Percentiles rank a stretch among this genome's conserved stretches.
These are phyloP conservation scores for Harpagoxenus sublaevis DNA, from an alignment of 2,888 invertebrate species.

Conservation along the genomic window DNA sequence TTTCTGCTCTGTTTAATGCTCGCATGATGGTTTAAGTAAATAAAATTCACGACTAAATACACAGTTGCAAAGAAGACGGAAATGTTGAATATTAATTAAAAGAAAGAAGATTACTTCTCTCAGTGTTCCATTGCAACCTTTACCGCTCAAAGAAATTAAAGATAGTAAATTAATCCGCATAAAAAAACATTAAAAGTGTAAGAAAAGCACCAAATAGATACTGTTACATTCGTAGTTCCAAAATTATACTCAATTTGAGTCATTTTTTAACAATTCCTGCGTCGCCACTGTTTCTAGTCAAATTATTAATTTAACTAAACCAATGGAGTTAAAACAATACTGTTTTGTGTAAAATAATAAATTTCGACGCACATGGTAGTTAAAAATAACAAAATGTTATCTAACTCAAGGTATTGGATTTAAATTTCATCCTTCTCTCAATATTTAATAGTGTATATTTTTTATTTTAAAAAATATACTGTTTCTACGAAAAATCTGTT, in stretches of 20 bases:
- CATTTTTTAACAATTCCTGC: too few relatives aligned
- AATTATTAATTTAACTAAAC: too few relatives aligned
- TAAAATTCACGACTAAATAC: background rate
- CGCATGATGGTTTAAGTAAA: background rate
- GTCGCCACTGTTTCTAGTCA: too few relatives aligned
- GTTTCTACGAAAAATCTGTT: background rate
- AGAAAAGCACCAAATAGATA: background rate
- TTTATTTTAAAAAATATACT: background rate
- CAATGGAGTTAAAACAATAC: too few relatives aligned
- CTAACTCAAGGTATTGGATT: too few relatives aligned
- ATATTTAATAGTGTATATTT: background rate
- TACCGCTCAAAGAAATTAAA: background rate
- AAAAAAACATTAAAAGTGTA: background rate
- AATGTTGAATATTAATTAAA: background rate
- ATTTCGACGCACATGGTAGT: too few relatives aligned
- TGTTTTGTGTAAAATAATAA: too few relatives aligned
- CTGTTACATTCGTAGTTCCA: background rate
- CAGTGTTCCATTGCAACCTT: background rate
- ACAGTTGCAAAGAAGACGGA: background rate
- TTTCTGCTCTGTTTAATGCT: constrained; percentile 38
- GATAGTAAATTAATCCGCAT: background rate
- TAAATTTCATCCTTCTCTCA: too few relatives aligned
- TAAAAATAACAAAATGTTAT: too few relatives aligned
- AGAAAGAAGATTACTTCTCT: background rate
- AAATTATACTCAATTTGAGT: too few relatives aligned